Percentiles rank a stretch among this genome's conserved stretches.
Conservation (phyloP, 2,113 vertebrate species). For the Petaurus breviceps region DNA sequence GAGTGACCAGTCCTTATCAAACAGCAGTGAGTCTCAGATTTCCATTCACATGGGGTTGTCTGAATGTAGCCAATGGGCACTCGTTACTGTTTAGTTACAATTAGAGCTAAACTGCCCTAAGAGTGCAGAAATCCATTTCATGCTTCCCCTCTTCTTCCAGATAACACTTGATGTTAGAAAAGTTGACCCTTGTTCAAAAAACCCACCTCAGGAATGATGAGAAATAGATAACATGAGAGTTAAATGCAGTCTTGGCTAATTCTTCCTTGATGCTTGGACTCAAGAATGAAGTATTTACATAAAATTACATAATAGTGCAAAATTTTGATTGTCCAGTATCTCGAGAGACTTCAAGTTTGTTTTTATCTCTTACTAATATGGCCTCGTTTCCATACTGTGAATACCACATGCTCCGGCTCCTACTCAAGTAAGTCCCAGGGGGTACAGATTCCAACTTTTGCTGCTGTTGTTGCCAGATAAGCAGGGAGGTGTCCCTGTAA, state of each 20-base stretch:
- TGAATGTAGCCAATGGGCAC: not conserved
- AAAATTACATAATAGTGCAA: constrained; percentile 90
- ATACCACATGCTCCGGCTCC: constrained; percentile 94
- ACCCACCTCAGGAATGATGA: not conserved
- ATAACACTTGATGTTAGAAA: not conserved
- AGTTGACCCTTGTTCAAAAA: not conserved
- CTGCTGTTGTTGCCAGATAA: constrained; percentile 97
- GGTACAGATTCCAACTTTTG: constrained; percentile 83
- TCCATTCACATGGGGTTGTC: not conserved
- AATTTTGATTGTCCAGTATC: constrained; percentile 89
- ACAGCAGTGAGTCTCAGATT: not conserved
- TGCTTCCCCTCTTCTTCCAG: accelerated
- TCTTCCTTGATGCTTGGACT: not conserved
- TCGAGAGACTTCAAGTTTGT: constrained; percentile 76
- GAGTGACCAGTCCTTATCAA: not conserved
- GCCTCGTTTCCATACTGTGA: constrained; percentile 94
- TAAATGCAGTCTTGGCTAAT: accelerated
- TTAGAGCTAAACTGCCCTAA: accelerated
- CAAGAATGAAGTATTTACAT: accelerated
- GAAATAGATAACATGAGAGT: not conserved
- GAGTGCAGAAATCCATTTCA: accelerated
- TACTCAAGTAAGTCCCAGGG: constrained; percentile 89
- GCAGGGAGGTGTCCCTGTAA: constrained; percentile 91
- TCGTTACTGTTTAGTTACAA: not conserved
- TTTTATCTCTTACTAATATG: constrained; percentile 91